Percentiles rank a stretch among this genome's conserved stretches.
Evolutionary conservation across 2,113 vertebrate genomes (phyloP).

Genomic region (Erinaceus europaeus): DNA sequence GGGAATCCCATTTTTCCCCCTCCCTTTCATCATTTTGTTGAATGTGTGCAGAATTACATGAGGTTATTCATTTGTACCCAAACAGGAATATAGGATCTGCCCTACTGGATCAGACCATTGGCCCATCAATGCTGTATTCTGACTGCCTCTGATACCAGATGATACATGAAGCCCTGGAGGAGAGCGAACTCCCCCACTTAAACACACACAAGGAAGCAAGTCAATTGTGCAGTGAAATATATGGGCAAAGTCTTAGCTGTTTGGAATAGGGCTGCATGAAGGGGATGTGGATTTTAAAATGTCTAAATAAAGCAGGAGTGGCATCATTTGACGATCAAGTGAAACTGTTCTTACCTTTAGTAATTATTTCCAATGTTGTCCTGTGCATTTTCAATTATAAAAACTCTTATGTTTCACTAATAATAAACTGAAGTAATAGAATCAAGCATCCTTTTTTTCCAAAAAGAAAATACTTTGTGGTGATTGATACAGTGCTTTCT

Average conservation of each 20-base stretch:
- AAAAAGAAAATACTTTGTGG: constrained; percentile 2
- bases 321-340: not conserved
- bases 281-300: constrained; percentile 42
- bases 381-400: constrained; percentile 48
- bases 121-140: constrained; percentile 65
- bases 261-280: constrained; percentile 8
- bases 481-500: constrained; percentile 40
- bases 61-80: constrained; percentile 74
- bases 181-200: not conserved
- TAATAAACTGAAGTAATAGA: constrained; percentile 43
- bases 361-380: constrained; percentile 38
- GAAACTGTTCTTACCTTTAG: constrained; percentile 29
- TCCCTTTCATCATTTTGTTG: constrained; percentile 70
- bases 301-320: constrained; percentile 14
- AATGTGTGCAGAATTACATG: constrained; percentile 66
- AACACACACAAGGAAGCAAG: not conserved
- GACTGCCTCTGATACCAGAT: constrained; percentile 60
- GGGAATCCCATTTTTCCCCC: constrained; percentile 63
- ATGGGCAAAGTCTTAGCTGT: constrained; percentile 43
- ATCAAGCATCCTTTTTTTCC: constrained; percentile 6
- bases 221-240: constrained; percentile 57
- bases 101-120: constrained; percentile 70
- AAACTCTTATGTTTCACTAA: constrained; percentile 52
- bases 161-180: constrained; percentile 60
- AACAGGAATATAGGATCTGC: constrained; percentile 71